phyloP scores from a whole-genome alignment of 2,888 invertebrate genomes.

The Julus scanicus region DNA sequence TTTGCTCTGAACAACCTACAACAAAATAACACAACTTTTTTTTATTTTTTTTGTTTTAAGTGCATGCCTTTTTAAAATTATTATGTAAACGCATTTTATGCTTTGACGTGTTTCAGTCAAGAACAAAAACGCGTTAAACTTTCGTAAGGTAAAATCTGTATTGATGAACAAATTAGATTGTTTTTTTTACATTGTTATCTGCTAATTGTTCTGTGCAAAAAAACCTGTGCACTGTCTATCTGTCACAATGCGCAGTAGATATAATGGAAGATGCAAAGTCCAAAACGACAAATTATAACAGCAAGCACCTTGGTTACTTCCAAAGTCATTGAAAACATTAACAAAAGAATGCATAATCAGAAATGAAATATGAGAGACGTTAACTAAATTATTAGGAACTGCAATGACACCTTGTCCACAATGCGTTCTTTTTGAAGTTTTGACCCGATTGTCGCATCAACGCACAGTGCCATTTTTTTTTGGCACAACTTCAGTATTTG shows the following conservation, averaged over 20 bases:
- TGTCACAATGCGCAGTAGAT: too few species aligned
- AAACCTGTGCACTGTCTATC: too few species aligned
- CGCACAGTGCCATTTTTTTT: background rate
- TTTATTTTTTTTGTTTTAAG: too few species aligned
- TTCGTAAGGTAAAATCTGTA: too few species aligned
- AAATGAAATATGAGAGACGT: background rate
- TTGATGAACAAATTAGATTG: too few species aligned
- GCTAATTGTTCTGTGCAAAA: too few species aligned
- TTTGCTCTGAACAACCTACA: background rate
- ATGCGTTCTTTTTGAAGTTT: background rate
- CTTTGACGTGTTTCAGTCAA: too few species aligned
- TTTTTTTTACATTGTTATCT: too few species aligned
- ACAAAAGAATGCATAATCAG: background rate
- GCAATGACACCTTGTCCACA: background rate
- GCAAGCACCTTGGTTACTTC: background rate
- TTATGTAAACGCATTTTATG: too few species aligned
- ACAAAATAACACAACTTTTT: background rate
- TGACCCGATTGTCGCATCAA: background rate
- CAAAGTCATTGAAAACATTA: background rate
- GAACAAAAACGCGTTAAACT: too few species aligned
- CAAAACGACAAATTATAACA: background rate
- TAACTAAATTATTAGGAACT: background rate
- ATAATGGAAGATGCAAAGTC: background rate
- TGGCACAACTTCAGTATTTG: background rate
- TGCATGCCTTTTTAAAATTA: too few species aligned